Percentiles rank a stretch among this genome's conserved stretches.
phyloP scores from a whole-genome alignment of 2,888 invertebrate species.

The Panopea generosa region DNA sequence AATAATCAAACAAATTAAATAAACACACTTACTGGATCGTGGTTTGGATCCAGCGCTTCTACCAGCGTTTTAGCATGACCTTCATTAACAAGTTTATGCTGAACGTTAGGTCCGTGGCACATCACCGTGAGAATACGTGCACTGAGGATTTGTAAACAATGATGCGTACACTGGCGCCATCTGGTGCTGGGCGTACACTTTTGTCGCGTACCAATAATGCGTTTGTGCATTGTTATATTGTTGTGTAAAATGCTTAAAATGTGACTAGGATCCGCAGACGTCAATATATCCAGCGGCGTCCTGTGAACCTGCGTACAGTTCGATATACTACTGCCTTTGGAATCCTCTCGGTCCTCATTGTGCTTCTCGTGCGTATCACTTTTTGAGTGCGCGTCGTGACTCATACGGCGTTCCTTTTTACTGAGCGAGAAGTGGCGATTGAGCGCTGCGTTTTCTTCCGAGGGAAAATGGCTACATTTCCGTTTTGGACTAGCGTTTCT shows the following conservation, averaged over 20 bases:
- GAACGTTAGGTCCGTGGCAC: conserved; percentile 87
- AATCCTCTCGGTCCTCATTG: conserved; percentile 60
- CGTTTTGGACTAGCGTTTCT: conserved; percentile 58
- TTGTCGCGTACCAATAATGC: conserved; percentile 87
- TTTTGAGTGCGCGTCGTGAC: conserved; percentile 62
- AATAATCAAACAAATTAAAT: too few relatives aligned
- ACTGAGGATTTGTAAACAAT: conserved; percentile 88
- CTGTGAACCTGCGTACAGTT: conserved; percentile 64
- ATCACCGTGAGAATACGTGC: conserved; percentile 88
- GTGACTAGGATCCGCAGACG: conserved; percentile 85
- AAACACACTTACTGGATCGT: conserved; percentile 89
- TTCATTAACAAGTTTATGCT: conserved; percentile 87
- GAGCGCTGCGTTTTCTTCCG: conserved; percentile 59
- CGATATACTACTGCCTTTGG: conserved; percentile 56
- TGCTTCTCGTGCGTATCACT: conserved; percentile 63
- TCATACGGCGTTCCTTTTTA: conserved; percentile 53
- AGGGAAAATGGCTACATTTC: conserved; percentile 52
- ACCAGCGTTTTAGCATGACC: conserved; percentile 88
- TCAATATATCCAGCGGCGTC: conserved; percentile 82
- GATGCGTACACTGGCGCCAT: conserved; percentile 88
- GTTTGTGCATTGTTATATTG: conserved; percentile 88
- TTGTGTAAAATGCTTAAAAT: conserved; percentile 88
- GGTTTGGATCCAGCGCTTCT: conserved; percentile 88
- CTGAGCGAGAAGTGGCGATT: conserved; percentile 61
- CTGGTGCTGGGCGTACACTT: conserved; percentile 88